These are phyloP conservation scores for Mimachlamys varia DNA, from an alignment of 2,888 invertebrate species.

Conservation along the genomic window DNA sequence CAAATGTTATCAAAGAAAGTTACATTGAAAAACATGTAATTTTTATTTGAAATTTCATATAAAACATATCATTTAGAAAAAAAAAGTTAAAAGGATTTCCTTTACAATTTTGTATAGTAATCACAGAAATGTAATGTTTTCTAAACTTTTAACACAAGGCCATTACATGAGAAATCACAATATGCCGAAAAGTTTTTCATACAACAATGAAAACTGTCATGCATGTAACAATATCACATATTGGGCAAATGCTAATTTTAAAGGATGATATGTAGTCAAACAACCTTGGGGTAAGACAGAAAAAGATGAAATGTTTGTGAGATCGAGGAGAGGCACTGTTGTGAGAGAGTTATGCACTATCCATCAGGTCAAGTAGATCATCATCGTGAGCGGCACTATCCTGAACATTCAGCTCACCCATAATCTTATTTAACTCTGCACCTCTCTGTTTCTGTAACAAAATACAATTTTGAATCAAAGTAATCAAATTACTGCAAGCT, in stretches of 20 bases:
- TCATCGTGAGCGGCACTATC: constrained; percentile 63
- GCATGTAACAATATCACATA: not conserved
- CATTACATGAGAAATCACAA: no score
- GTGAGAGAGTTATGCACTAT: constrained; percentile 64
- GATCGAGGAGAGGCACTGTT: constrained; percentile 17
- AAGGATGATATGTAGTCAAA: not conserved
- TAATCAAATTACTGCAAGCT: not conserved
- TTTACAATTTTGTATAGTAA: no score
- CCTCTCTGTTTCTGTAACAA: constrained; percentile 69
- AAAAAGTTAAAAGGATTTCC: no score
- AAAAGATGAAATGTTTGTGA: not conserved
- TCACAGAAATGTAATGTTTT: no score
- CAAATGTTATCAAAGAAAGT: no score
- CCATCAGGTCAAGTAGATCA: constrained; percentile 79
- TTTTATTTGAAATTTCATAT: no score
- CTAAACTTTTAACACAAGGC: no score
- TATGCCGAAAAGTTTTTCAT: not conserved
- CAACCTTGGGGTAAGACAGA: not conserved
- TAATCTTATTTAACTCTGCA: constrained; percentile 75
- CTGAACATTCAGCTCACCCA: constrained; percentile 77
- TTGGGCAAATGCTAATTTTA: not conserved
- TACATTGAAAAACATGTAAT: no score
- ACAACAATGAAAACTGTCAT: not conserved
- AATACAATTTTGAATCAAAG: constrained; percentile 36
- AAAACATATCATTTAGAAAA: no score